Base-by-base conservation (phyloP, 2,888 invertebrate species). In the Cremastinae sp. region DNA sequence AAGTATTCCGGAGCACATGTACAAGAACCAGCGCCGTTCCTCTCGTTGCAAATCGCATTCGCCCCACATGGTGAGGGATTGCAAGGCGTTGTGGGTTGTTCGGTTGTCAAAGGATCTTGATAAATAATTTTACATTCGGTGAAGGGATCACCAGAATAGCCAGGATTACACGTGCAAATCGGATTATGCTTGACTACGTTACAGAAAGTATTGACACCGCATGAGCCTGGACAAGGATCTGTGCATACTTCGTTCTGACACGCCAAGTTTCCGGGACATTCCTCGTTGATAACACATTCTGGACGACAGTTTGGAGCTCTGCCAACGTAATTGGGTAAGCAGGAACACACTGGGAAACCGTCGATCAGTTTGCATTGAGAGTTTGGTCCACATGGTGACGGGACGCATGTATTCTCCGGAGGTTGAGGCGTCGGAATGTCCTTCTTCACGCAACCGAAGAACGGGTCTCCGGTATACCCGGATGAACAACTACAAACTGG, bases 11-110 rank as follows among this genome's bases (percentile, higher is more conserved):
- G 93, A 69, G 95, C 90, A 86, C 97, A 97, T 10, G 93, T 92
- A 86, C 97, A 97, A 14, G 96, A 94, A 59, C 96, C 96, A 14
- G 95, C 96, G 37, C 94, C 94, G 87, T 95, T 95, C 81, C 94
- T 92, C 90, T 95, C 96, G 86, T 94, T 95, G 86, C 97, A 97
- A 72, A 95, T 85, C 9, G 97, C 94, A 88, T 97, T 97, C 9
- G 95, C 94, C 35, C 97, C 97, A 86, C 97, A 97, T 1, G 96
- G 96, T 37, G 95, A 95, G 39, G 96, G 96, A 88, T 95, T 94
- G 87, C 97, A 97, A 12, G 96, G 96, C 10, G 89, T 89, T 90
- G 93, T 94, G 80, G 92, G 93, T 86, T 93, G 93, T 86, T 93
- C 94, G 77, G 90, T 90, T 18, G 93, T 91, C 79, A 91, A 90